phyloP scores from a whole-genome alignment of 2,888 invertebrate genomes.

The Ochlodes sylvanus region DNA sequence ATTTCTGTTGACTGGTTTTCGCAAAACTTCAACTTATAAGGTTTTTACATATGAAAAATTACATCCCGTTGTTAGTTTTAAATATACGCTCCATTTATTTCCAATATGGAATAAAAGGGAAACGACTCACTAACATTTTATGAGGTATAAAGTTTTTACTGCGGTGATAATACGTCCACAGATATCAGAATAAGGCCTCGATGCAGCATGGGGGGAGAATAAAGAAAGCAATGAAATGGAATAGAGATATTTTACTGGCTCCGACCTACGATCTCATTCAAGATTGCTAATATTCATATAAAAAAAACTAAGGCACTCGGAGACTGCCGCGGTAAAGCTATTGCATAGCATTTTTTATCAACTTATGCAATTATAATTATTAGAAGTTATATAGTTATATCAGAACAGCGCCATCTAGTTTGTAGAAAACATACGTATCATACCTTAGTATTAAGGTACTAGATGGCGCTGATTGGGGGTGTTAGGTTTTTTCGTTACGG shows the following conservation, averaged over 20 bases:
- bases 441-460: no score
- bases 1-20: no score
- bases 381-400: no score
- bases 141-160: slow-evolving; percentile 58
- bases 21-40: background rate
- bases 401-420: no score
- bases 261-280: background rate
- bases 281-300: background rate
- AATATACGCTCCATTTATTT: slow-evolving; percentile 33
- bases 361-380: no score
- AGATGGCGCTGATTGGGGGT: no score
- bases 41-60: background rate
- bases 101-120: slow-evolving; percentile 35
- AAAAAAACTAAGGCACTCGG: no score
- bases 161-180: slow-evolving; percentile 55
- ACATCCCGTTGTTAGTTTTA: slow-evolving; percentile 15
- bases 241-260: background rate
- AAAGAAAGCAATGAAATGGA: slow-evolving; percentile 8
- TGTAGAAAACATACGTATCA: no score
- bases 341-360: no score
- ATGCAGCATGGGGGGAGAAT: slow-evolving; percentile 12
- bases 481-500: no score
- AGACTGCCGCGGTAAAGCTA: no score
- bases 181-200: slow-evolving; percentile 45
- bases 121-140: slow-evolving; percentile 50